Evolutionary conservation across 2,888 invertebrate genomes (phyloP).

Genomic region (Drosophila neonasuta): DNA sequence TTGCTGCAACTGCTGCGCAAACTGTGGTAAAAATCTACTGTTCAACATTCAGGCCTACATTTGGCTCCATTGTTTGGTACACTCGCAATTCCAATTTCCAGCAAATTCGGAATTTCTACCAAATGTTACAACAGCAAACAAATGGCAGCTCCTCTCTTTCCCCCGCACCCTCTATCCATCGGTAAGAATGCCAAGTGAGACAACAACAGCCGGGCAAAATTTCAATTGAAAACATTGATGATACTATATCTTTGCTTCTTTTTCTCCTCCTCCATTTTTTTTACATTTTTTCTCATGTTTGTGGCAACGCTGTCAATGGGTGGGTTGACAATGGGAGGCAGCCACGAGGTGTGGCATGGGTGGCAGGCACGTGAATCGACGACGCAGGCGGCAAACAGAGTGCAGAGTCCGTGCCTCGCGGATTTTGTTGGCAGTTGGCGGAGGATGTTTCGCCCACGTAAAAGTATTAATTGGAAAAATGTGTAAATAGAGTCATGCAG

Average conservation of each 20-base stretch:
- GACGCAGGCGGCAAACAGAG: not conserved
- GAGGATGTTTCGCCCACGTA: constrained; percentile 61
- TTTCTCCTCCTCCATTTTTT: constrained; percentile 1
- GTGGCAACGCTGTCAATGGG: constrained; percentile 63
- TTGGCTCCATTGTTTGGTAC: constrained; percentile 61
- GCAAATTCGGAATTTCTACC: constrained; percentile 46
- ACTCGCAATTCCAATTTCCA: constrained; percentile 67
- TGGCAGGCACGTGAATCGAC: not conserved
- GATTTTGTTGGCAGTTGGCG: constrained; percentile 66
- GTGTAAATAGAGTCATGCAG: constrained; percentile 69
- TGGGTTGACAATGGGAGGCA: constrained; percentile 42
- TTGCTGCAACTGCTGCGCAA: constrained; percentile 47
- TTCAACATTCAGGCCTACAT: constrained; percentile 46
- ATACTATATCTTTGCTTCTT: constrained; percentile 61
- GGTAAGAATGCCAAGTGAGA: constrained; percentile 45
- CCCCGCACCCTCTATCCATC: not conserved
- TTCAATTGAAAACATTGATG: constrained; percentile 75
- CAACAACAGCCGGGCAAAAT: constrained; percentile 66
- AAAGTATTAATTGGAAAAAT: constrained; percentile 77
- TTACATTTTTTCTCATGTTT: constrained; percentile 46
- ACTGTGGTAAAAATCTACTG: constrained; percentile 54
- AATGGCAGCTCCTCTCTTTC: constrained; percentile 22
- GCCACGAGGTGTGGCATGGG: constrained; percentile 14
- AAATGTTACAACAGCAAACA: constrained; percentile 38
- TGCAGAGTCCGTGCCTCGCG: constrained; percentile 22